These are phyloP conservation scores for Toxonevra muliebris DNA, from an alignment of 2,888 invertebrate genomes.

Conservation along the genomic window DNA sequence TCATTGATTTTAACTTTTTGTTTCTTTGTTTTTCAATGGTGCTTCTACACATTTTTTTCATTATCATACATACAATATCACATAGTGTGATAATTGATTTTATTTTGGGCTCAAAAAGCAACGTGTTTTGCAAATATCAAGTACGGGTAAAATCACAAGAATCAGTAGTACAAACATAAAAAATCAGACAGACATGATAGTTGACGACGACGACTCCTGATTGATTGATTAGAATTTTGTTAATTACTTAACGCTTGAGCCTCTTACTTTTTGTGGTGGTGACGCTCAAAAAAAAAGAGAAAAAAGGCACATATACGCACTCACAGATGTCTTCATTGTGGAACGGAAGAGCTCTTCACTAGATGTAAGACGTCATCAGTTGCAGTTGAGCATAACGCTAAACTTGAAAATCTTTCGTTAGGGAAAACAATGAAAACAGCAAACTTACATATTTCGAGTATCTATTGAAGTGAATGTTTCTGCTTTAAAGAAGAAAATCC, in stretches of 20 bases:
- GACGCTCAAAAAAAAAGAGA: no score
- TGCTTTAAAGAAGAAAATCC: conserved; percentile 26
- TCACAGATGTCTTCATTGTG: not conserved
- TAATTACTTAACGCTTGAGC: conserved; percentile 62
- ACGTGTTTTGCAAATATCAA: no score
- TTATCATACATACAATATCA: no score
- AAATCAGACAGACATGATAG: not conserved
- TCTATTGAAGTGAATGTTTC: no score
- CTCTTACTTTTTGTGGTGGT: conserved; percentile 41
- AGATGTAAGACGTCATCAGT: conserved; percentile 43
- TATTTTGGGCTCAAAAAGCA: no score
- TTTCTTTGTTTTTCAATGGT: no score
- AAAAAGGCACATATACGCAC: no score
- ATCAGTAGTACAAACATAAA: no score
- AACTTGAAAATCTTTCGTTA: not conserved
- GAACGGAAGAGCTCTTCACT: conserved; percentile 3
- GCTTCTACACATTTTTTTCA: no score
- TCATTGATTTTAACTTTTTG: no score
- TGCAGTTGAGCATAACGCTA: conserved; percentile 27
- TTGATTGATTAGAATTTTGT: conserved; percentile 65
- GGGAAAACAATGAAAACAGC: not conserved
- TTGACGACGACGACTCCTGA: conserved; percentile 41
- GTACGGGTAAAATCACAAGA: no score
- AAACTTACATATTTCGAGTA: conserved; percentile 1
- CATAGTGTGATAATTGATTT: no score